Evolutionary conservation across 2,888 invertebrate species (phyloP), one percentile per base, ranked within the genome.

Genomic region (Digitonthophagus gazella): DNA sequence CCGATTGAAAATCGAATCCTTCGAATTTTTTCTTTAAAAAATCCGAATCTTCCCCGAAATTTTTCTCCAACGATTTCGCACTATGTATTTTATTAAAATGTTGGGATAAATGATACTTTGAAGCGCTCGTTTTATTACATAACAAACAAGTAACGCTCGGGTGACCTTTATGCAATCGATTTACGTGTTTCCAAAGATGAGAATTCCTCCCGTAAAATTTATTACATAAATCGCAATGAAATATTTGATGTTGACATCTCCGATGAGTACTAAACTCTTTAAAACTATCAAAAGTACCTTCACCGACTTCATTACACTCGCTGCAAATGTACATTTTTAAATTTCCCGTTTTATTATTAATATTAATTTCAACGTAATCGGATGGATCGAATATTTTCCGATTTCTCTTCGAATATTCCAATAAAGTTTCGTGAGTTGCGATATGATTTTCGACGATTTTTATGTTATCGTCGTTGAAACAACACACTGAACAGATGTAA

Each of bases 171-270:
- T 88, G 88, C 8, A 87, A 82, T 57, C 87, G 81, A 74, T 87
- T 87, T 0, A 88, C 88, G 75, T 88, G 88, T 74, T 88, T 88
- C 88, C 88, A 88, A 8, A 88, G 75, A 73, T 88, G 88, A 6
- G 87, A 87, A 18, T 87, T 87, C 8, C 87, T 79, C 0, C 87
- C 87, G 73, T 88, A 88, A 73, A 85, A 87, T 74, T 88, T 88
- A 73, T 85, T 85, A 74, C 88, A 88, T 4, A 88, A 77, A 78
- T 88, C 88, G 74, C 88, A 88, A 3, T 88, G 87, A 74, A 86
- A 87, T 5, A 87, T 84, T 22, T 83, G 84, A 74, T 88, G 88
- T 22, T 82, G 79, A 54, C 82, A 80, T 54, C 86, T 78, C 8
- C 86, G 79, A 74, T 88, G 88, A 67, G 84, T 82, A 71, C 85